Evolutionary conservation across 2,888 invertebrate genomes (phyloP).

Genomic region (Tetragonula carbonaria): DNA sequence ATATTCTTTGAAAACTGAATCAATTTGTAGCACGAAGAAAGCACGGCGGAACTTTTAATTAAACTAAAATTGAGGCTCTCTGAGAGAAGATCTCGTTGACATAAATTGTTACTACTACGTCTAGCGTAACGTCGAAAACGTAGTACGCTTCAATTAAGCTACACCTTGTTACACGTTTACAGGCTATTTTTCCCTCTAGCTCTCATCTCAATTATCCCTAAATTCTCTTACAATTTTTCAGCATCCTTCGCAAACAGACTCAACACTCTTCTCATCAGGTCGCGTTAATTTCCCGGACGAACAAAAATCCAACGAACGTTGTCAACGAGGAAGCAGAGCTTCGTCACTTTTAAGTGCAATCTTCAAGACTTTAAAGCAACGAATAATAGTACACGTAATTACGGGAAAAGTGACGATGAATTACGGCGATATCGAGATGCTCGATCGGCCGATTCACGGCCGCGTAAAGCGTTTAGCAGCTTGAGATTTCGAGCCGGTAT

Average conservation of each 20-base stretch:
- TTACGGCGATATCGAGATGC: neutral
- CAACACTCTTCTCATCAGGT: neutral
- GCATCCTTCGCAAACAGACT: neutral
- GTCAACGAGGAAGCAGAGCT: too few relatives aligned
- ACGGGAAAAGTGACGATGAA: neutral
- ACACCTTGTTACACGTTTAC: neutral
- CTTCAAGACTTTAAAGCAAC: too few relatives aligned
- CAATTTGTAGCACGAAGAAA: neutral
- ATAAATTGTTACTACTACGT: neutral
- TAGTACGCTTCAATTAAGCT: neutral
- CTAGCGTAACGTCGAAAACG: neutral
- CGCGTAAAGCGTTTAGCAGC: constrained; percentile 55
- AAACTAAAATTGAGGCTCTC: neutral
- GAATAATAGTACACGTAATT: neutral
- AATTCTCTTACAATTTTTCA: neutral
- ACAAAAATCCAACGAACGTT: neutral
- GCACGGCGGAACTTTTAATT: neutral
- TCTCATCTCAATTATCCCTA: neutral
- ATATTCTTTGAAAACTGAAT: neutral
- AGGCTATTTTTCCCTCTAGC: neutral
- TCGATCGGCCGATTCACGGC: neutral
- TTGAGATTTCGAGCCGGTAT: constrained; percentile 41
- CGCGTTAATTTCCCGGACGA: neutral
- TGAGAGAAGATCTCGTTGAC: neutral
- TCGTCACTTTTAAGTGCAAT: too few relatives aligned